These are phyloP conservation scores for Pseudobourletiella spinata DNA, from an alignment of 1,140 invertebrate genomes.

Conservation along the genomic window DNA sequence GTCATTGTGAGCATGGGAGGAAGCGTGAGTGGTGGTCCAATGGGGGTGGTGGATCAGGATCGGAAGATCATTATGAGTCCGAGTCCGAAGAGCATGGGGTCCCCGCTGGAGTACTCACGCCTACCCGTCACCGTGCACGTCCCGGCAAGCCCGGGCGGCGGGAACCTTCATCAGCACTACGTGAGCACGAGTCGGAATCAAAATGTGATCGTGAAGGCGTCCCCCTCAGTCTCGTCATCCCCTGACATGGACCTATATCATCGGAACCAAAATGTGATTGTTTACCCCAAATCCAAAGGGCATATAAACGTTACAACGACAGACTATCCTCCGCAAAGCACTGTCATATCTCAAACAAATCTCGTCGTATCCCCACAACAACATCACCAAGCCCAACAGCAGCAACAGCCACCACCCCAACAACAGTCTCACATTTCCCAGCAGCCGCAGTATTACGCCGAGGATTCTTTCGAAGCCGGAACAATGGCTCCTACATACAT, in stretches of 20 bases:
- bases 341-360: not conserved
- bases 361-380: not conserved
- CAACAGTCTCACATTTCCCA: slow-evolving; percentile 23
- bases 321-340: not conserved
- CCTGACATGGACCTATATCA: slow-evolving; percentile 14
- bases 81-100: slow-evolving; percentile 12
- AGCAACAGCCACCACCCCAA: slow-evolving; percentile 2
- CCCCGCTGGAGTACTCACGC: slow-evolving; percentile 13
- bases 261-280: slow-evolving; percentile 30
- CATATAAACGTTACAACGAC: too few species aligned
- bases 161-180: not conserved
- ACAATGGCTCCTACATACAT: not conserved
- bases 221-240: slow-evolving; percentile 13
- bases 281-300: slow-evolving; percentile 31
- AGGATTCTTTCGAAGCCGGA: not conserved
- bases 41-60: slow-evolving; percentile 1
- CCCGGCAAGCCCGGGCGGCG: slow-evolving; percentile 4
- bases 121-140: slow-evolving; percentile 29
- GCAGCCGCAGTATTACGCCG: slow-evolving; percentile 27
- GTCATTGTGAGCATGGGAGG: slow-evolving; percentile 21
- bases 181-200: not conserved
- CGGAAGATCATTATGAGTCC: slow-evolving; percentile 34
- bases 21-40: not conserved
- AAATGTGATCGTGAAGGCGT: slow-evolving; percentile 31
- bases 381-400: not conserved